Conservation (phyloP, 2,113 vertebrate genomes). For the Agapornis roseicollis region DNA sequence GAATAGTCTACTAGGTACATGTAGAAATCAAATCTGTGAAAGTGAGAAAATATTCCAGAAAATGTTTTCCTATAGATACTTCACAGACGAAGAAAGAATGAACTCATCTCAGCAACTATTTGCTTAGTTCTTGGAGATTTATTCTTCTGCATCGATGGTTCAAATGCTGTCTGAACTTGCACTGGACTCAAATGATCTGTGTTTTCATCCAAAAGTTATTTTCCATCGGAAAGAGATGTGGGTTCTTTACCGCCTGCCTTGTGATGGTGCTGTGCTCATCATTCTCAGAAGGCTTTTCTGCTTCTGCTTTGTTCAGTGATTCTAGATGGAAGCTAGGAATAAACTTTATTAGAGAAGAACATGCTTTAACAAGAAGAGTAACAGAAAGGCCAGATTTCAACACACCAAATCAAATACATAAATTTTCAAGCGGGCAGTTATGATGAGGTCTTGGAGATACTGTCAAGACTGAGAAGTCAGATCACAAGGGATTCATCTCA, state of each 20-base stretch:
- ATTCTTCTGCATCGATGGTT: background rate
- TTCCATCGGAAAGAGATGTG: background rate
- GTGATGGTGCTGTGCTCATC: background rate
- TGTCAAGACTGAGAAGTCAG: background rate
- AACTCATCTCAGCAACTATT: conserved; percentile 21
- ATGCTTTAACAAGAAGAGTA: background rate
- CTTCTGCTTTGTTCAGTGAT: background rate
- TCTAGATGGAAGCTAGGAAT: background rate
- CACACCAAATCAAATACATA: background rate
- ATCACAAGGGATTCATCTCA: background rate
- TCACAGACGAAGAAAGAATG: conserved; percentile 37
- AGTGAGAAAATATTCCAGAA: background rate
- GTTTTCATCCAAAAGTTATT: background rate
- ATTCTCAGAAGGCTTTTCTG: background rate
- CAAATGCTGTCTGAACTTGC: conserved; percentile 17
- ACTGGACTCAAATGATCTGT: background rate
- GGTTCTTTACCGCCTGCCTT: background rate
- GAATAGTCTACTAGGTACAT: background rate
- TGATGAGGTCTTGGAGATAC: background rate
- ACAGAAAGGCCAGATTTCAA: background rate
- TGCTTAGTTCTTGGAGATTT: conserved; percentile 19
- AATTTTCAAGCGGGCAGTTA: background rate
- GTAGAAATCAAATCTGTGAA: conserved; percentile 7
- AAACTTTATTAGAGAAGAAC: background rate
- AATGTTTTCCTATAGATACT: background rate